Evolutionary conservation across 2,888 invertebrate genomes (phyloP).

Genomic region (Heterodera filipjevi): DNA sequence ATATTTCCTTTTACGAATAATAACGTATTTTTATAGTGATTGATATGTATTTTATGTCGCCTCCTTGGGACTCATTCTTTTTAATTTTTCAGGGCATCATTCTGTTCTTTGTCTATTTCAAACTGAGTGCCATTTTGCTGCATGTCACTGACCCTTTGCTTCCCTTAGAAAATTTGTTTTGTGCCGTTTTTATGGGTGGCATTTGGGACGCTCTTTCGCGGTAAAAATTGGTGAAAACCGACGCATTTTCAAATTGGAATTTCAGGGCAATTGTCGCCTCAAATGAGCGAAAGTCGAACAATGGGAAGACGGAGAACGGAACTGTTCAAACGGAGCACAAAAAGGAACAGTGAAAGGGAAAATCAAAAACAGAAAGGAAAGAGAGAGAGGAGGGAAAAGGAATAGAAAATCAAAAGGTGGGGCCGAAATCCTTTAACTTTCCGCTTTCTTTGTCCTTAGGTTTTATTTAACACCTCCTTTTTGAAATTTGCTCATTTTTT

Average conservation of each 20-base stretch:
- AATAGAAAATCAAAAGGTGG: too few species aligned
- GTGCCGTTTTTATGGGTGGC: constrained; percentile 93
- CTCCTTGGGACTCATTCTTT: not conserved
- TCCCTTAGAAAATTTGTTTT: constrained; percentile 96
- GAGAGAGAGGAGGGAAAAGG: not conserved
- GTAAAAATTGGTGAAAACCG: constrained; percentile 31
- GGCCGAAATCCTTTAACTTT: too few species aligned
- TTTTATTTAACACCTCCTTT: too few species aligned
- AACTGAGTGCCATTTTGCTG: constrained; percentile 89
- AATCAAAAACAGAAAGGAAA: too few species aligned
- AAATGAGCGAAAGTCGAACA: constrained; percentile 42
- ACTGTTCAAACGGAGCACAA: constrained; percentile 51
- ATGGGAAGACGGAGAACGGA: constrained; percentile 55
- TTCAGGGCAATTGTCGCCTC: constrained; percentile 44
- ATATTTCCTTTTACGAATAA: too few species aligned
- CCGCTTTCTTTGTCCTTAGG: too few species aligned
- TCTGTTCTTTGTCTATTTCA: constrained; percentile 67
- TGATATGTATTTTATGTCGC: not conserved
- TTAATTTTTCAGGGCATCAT: constrained; percentile 55
- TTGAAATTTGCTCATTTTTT: too few species aligned
- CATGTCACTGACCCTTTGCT: constrained; percentile 98
- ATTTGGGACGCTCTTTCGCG: constrained; percentile 87
- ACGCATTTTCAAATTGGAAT: not conserved
- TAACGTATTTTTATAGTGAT: not conserved
- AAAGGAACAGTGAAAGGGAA: constrained; percentile 56